These are phyloP conservation scores for Saguinus imperator DNA, from an alignment of 2,113 vertebrate genomes.

Conservation along the genomic window DNA sequence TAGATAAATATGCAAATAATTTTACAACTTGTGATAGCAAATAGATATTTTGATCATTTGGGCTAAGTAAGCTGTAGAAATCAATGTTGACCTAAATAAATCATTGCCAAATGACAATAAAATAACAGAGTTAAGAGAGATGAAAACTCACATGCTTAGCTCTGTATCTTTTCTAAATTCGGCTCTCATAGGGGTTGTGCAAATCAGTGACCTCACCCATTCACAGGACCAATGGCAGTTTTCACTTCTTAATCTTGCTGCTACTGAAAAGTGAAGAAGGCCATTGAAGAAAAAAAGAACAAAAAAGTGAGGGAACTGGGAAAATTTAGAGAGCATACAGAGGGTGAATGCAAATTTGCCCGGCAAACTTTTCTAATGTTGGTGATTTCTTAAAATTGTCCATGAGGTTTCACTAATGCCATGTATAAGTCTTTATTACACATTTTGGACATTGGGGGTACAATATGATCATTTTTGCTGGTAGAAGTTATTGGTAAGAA, in stretches of 20 bases:
- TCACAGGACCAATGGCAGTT: background rate
- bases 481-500: background rate
- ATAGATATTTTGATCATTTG: background rate
- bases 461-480: background rate
- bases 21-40: background rate
- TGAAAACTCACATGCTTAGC: background rate
- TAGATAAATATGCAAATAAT: background rate
- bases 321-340: background rate
- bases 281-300: background rate
- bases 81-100: background rate
- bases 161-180: background rate
- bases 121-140: background rate
- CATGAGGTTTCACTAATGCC: background rate
- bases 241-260: background rate
- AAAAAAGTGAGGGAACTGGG: background rate
- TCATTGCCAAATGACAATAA: background rate
- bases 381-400: background rate
- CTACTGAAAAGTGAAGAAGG: background rate
- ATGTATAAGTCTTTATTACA: background rate
- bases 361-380: background rate
- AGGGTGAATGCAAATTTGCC: background rate
- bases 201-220: background rate
- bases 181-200: background rate
- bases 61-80: slow-evolving; percentile 2
- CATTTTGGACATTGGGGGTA: background rate